Conservation (phyloP, 2,888 invertebrate genomes). For the Sthenelais limicola region DNA sequence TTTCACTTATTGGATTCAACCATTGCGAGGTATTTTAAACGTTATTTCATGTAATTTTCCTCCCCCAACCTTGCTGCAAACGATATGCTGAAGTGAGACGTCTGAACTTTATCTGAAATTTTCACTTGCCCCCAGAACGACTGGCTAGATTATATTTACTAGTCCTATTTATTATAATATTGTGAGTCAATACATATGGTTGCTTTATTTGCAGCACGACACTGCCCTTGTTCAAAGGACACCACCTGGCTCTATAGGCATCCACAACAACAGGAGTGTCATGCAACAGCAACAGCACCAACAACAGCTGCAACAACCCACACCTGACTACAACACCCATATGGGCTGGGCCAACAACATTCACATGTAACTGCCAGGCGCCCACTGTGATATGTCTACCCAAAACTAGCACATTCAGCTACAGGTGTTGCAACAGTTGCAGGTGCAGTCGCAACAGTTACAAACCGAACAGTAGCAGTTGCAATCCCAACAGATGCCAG, state of each 20-base stretch:
- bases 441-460: conserved; percentile 7
- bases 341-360: conserved; percentile 3
- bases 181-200: no score
- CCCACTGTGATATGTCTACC: not conserved
- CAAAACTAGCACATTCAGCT: not conserved
- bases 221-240: conserved; percentile 39
- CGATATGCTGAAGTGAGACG: no score
- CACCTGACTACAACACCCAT: not conserved
- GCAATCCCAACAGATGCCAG: conserved; percentile 3
- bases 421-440: not conserved
- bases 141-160: no score
- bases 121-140: no score
- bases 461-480: not conserved
- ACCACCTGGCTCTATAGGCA: conserved; percentile 40
- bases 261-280: conserved; percentile 29
- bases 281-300: conserved; percentile 11
- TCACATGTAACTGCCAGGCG: not conserved
- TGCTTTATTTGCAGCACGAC: conserved; percentile 22
- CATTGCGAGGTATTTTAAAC: conserved; percentile 79
- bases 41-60: no score
- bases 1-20: no score
- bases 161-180: no score
- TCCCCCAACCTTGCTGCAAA: no score
- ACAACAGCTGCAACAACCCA: not conserved
- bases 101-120: no score